Conservation (phyloP, 2,113 vertebrate genomes). For the Anolis carolinensis region DNA sequence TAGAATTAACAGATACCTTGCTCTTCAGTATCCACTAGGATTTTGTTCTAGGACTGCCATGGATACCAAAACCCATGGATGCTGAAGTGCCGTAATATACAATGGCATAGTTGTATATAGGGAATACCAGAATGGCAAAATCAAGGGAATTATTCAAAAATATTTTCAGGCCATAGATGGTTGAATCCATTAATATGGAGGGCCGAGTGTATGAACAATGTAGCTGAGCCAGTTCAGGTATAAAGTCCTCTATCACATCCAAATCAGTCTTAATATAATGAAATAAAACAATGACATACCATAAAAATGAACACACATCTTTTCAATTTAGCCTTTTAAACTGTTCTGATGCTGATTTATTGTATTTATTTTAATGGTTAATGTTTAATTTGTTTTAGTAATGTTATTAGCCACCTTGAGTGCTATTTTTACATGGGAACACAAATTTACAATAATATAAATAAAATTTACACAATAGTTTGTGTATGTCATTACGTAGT, state of each 20-base stretch:
- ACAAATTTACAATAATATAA: neutral
- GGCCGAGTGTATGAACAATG: neutral
- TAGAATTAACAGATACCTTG: neutral
- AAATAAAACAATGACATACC: slow-evolving; percentile 43
- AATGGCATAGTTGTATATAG: too few relatives aligned
- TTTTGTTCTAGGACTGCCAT: too few relatives aligned
- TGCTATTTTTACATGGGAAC: neutral
- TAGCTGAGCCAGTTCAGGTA: slow-evolving; percentile 4
- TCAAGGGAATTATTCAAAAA: too few relatives aligned
- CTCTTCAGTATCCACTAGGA: too few relatives aligned
- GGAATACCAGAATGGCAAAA: neutral
- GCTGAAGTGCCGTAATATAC: too few relatives aligned
- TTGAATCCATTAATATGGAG: too few relatives aligned
- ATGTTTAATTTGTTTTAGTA: neutral
- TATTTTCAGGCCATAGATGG: too few relatives aligned
- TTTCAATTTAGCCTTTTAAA: neutral
- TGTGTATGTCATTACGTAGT: neutral
- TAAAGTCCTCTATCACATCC: slow-evolving; percentile 18
- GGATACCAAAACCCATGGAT: too few relatives aligned
- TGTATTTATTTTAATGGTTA: neutral
- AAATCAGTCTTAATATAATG: slow-evolving; percentile 24
- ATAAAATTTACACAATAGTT: neutral
- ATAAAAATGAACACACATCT: neutral
- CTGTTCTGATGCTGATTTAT: neutral
- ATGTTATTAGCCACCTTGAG: neutral